Evolutionary conservation across 2,113 vertebrate species (phyloP), one percentile per base, ranked within the genome.

Genomic region (Haplochromis burtoni): DNA sequence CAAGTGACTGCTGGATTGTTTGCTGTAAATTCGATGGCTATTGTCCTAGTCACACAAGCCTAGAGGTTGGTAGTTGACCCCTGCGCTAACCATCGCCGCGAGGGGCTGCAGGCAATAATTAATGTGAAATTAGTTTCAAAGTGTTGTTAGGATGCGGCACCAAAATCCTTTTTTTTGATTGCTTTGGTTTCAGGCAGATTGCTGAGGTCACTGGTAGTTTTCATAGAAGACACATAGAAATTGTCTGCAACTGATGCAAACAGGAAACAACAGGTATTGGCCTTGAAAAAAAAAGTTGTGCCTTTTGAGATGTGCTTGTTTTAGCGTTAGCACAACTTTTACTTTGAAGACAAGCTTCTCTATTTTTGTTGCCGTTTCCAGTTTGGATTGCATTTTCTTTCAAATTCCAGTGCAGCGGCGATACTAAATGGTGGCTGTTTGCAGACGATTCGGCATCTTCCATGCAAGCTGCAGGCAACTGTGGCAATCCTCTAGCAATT

Each of bases 361-460:
- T 21, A 38, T 68, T 38, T 38, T 68, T 68, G 38, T 71, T 42
- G 35, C 8, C 2, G 0, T 42, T 71, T 71, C 12, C n/a, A 42
- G 13, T 16, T 71, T 16, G 38, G n/a, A 24, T 71, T 42, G 8
- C 5, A 24, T 42, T 71, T 71, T 71, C 12, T 16, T 68, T 40
- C 66, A 71, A 71, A 13, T 71, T 16, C 12, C 66, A 71, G 12
- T 42, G 21, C 8, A 71, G 38, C 2, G 1, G 35, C 2, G 2
- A 42, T 40, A 42, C 12, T 71, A 71, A 71, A 71, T 71, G 66
- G 38, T 71, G 66, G n/a, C 12, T 71, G 38, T 42, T 71, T 42
- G n/a, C 66, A 42, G 38, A 71, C n/a, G 1, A 26, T 10, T 42
- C 66, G 0, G 13, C 38, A 71, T 42, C 38, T 42, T 71, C 38